Percentiles rank a stretch among this genome's conserved stretches.
These are phyloP conservation scores for Agelaius phoeniceus DNA, from an alignment of 2,113 vertebrate genomes.

Conservation along the genomic window DNA sequence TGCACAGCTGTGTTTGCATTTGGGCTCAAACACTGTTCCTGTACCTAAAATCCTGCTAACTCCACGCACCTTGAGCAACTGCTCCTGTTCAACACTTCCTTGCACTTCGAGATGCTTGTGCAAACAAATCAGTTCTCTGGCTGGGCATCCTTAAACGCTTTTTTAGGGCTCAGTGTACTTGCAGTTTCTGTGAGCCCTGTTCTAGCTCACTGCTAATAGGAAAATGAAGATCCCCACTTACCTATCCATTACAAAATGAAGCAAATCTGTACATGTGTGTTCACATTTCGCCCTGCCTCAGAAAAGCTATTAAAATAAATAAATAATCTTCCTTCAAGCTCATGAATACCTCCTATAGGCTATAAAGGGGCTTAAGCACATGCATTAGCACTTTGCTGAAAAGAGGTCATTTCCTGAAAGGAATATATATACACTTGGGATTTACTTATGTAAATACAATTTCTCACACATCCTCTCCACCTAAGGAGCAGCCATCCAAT, in stretches of 20 bases:
- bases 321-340: neutral
- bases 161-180: neutral
- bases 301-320: neutral
- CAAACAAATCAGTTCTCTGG: neutral
- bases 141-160: neutral
- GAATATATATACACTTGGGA: conserved; percentile 17
- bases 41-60: neutral
- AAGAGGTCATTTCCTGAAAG: conserved; percentile 63
- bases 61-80: neutral
- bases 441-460: conserved; percentile 54
- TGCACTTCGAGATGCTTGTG: neutral
- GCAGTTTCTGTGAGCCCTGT: neutral
- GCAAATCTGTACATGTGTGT: neutral
- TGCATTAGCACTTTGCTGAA: conserved; percentile 44
- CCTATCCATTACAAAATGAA: neutral
- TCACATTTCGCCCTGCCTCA: neutral
- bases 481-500: neutral
- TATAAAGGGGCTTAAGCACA: conserved; percentile 36
- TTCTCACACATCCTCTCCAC: conserved; percentile 33
- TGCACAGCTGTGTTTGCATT: neutral
- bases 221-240: neutral
- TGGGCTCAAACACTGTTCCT: neutral
- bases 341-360: conserved; percentile 22
- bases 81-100: neutral
- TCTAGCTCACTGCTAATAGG: neutral